Evolutionary conservation across 2,113 vertebrate species (phyloP).

Genomic region (Scalopus aquaticus): DNA sequence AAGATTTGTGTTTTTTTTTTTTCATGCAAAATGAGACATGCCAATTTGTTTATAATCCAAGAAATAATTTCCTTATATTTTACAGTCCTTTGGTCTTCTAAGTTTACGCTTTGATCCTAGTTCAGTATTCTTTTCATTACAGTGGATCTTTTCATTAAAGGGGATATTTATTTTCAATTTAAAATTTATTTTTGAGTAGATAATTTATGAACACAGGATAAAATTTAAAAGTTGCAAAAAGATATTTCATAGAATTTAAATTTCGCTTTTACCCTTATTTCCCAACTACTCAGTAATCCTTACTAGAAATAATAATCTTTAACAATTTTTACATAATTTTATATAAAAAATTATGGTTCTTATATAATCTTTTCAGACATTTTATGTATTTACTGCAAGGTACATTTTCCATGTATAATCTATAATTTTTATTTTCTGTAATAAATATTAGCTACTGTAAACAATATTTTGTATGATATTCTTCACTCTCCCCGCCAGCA

Average conservation of each 20-base stretch:
- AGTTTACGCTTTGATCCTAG: background rate
- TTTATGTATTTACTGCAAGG: too few relatives aligned
- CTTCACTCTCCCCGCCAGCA: background rate
- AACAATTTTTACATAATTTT: background rate
- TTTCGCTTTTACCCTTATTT: background rate
- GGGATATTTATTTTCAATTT: background rate
- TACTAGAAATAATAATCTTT: background rate
- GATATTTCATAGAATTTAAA: background rate
- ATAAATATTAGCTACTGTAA: constrained; percentile 12
- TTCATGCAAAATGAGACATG: background rate
- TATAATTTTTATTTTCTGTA: background rate
- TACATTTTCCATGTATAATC: too few relatives aligned
- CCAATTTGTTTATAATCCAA: background rate
- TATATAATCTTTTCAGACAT: background rate
- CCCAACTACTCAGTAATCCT: background rate
- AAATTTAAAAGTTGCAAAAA: background rate
- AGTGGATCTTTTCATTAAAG: background rate
- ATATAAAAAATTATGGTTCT: background rate
- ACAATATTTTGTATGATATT: background rate
- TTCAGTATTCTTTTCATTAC: background rate
- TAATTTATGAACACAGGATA: background rate
- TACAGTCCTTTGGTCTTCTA: background rate
- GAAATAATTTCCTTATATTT: background rate
- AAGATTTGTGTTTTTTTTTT: background rate
- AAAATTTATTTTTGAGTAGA: background rate